Conservation (phyloP, 2,888 invertebrate species). For the Lacanobia wlatinum region DNA sequence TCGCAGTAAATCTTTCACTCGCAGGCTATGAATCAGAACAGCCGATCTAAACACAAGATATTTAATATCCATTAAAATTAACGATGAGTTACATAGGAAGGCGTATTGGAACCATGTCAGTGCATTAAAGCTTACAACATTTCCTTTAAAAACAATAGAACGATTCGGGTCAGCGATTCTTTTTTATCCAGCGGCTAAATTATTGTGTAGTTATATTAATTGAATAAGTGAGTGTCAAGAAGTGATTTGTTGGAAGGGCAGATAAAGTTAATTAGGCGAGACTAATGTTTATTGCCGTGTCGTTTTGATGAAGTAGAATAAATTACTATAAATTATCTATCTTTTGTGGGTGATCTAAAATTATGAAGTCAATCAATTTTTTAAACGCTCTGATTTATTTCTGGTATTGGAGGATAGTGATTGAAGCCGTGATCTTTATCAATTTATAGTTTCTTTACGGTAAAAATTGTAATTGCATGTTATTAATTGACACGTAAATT, state of each 20-base stretch:
- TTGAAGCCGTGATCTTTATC: background rate
- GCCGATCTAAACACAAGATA: conserved; percentile 49
- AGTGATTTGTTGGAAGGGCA: conserved; percentile 33
- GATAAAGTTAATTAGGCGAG: conserved; percentile 24
- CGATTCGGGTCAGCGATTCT: conserved; percentile 65
- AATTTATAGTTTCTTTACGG: no score
- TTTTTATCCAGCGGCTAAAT: conserved; percentile 22
- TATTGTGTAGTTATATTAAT: conserved; percentile 22
- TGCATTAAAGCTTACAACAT: conserved; percentile 72
- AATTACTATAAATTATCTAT: background rate
- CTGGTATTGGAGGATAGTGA: background rate
- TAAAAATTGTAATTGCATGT: no score
- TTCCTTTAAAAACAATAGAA: conserved; percentile 67
- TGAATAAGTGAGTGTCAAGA: conserved; percentile 20
- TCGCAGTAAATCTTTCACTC: conserved; percentile 20
- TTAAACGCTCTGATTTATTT: background rate
- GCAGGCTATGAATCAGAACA: conserved; percentile 30
- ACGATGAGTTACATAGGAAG: conserved; percentile 56
- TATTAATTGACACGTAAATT: no score
- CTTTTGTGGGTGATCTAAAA: background rate
- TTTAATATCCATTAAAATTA: conserved; percentile 61
- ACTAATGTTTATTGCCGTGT: conserved; percentile 20
- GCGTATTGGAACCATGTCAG: conserved; percentile 59
- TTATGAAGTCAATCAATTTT: background rate
- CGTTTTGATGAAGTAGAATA: conserved; percentile 25